Evolutionary conservation across 2,797 vertebrate species (phyloP).

Genomic region (Staurois parvus): DNA sequence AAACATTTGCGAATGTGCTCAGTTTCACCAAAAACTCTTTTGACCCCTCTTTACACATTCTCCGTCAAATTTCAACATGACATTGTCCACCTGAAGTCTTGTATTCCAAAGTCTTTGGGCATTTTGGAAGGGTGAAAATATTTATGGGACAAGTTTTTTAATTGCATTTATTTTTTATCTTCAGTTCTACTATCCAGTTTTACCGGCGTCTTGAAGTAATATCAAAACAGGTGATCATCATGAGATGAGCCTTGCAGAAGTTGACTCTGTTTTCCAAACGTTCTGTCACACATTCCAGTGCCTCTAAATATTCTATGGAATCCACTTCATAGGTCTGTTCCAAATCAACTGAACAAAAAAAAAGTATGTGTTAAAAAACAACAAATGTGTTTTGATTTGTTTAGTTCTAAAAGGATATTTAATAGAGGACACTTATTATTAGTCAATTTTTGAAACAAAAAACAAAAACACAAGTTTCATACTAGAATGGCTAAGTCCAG

Average conservation of each 20-base stretch:
- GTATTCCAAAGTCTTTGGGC: conserved; percentile 73
- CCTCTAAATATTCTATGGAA: conserved; percentile 91
- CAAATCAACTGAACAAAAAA: conserved; percentile 81
- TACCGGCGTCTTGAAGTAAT: conserved; percentile 81
- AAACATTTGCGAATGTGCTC: conserved; percentile 32
- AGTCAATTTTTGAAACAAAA: too few species aligned
- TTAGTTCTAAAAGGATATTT: too few species aligned
- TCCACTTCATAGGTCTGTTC: conserved; percentile 91
- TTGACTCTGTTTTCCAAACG: conserved; percentile 86
- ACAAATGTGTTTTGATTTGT: too few species aligned
- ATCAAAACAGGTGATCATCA: conserved; percentile 94
- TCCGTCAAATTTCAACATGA: conserved; percentile 69
- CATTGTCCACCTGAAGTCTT: conserved; percentile 78
- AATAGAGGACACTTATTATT: too few species aligned
- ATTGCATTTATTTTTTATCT: not conserved
- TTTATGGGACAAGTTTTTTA: conserved; percentile 22
- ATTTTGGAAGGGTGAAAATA: conserved; percentile 61
- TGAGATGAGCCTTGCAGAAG: conserved; percentile 90
- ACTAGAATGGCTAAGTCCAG: too few species aligned
- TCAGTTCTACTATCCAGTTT: conserved; percentile 48
- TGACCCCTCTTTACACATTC: conserved; percentile 56
- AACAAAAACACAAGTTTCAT: too few species aligned
- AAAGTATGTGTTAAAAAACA: not conserved
- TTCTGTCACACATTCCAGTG: conserved; percentile 86
- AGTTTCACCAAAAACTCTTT: conserved; percentile 59